Evolutionary conservation across 2,797 vertebrate species (phyloP).

Genomic region (Urophycis tenuis): DNA sequence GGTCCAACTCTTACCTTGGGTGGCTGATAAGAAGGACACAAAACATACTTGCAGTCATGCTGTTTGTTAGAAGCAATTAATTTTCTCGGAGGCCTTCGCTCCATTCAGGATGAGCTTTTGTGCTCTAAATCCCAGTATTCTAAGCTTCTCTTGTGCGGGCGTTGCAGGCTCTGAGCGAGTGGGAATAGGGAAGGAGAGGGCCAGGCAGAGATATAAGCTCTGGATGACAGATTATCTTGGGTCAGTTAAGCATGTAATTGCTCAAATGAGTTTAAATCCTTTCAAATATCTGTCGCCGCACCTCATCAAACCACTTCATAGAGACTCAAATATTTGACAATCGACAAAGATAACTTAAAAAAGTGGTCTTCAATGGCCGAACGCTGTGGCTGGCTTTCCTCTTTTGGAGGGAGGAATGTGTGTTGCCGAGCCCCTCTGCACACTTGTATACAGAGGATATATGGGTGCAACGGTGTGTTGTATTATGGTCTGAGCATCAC

Average conservation of each 20-base stretch:
- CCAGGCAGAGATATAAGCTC: constrained; percentile 77
- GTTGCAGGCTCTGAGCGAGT: constrained; percentile 74
- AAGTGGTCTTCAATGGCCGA: constrained; percentile 89
- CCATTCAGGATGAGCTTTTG: constrained; percentile 96
- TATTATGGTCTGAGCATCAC: not conserved
- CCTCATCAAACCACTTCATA: constrained; percentile 99
- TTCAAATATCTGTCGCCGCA: constrained; percentile 99
- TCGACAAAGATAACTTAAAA: constrained; percentile 96
- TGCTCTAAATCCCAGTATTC: constrained; percentile 99
- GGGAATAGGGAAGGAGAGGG: constrained; percentile 65
- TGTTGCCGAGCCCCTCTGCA: not conserved
- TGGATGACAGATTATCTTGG: constrained; percentile 98
- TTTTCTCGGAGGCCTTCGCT: constrained; percentile 97
- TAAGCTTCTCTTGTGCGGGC: constrained; percentile 91
- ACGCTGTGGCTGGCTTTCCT: constrained; percentile 63
- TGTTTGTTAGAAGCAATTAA: constrained; percentile 99
- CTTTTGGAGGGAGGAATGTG: not conserved
- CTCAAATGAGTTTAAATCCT: constrained; percentile 99
- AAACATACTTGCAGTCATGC: constrained; percentile 93
- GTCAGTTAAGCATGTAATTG: constrained; percentile 99
- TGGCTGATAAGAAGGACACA: constrained; percentile 91
- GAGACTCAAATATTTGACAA: constrained; percentile 99
- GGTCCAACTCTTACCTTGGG: constrained; percentile 76
- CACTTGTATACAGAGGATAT: not conserved
- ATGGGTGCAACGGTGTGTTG: no score